These are phyloP conservation scores for Drosophila sp. DNA, from an alignment of 1,140 invertebrate species.

Conservation along the genomic window DNA sequence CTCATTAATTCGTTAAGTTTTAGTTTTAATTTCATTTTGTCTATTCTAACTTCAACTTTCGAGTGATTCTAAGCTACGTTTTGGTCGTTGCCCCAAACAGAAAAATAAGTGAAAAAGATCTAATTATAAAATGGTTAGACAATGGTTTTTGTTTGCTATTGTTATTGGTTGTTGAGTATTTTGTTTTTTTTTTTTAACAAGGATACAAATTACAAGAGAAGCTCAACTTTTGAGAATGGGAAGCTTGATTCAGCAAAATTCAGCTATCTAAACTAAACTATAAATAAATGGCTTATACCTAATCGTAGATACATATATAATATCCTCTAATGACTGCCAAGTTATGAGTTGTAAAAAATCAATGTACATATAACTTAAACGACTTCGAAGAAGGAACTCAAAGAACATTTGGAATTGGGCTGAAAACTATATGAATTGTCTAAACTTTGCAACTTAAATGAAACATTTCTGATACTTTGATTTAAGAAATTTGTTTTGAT, in stretches of 20 bases:
- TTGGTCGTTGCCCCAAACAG: slow-evolving; percentile 48
- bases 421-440: no score
- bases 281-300: slow-evolving; percentile 31
- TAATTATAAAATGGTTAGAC: slow-evolving; percentile 35
- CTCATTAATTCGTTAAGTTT: slow-evolving; percentile 36
- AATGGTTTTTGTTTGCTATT: slow-evolving; percentile 5
- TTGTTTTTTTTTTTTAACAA: background rate
- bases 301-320: slow-evolving; percentile 28
- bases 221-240: slow-evolving; percentile 27
- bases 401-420: background rate
- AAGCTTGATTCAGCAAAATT: slow-evolving; percentile 33
- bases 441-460: no score
- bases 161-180: slow-evolving; percentile 6
- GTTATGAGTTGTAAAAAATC: slow-evolving; percentile 44
- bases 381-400: slow-evolving; percentile 13
- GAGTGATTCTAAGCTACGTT: slow-evolving; percentile 43
- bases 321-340: slow-evolving; percentile 55
- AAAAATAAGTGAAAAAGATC: slow-evolving; percentile 13
- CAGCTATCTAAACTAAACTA: slow-evolving; percentile 48
- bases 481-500: no score
- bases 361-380: slow-evolving; percentile 16
- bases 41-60: slow-evolving; percentile 20
- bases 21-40: slow-evolving; percentile 15
- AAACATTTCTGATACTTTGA: no score
- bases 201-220: slow-evolving; percentile 18